Conservation (phyloP, 2,797 vertebrate genomes). For the Sciurus carolinensis region DNA sequence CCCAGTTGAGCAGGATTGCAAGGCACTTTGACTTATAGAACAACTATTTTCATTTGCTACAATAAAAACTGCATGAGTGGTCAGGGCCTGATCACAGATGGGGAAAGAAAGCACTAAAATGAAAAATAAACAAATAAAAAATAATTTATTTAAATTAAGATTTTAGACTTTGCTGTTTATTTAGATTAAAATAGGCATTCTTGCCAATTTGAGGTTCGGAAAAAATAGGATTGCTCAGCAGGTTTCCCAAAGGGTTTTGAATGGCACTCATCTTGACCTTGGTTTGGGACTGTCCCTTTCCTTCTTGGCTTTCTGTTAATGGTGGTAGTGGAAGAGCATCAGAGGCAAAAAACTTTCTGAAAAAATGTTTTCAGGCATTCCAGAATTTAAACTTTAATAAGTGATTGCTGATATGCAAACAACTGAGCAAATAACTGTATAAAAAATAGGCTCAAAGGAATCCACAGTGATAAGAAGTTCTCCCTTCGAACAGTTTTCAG, state of each 20-base stretch:
- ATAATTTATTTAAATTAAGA: neutral
- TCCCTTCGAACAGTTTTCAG: neutral
- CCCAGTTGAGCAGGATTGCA: neutral
- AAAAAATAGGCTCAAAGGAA: neutral
- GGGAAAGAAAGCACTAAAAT: neutral
- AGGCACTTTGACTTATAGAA: neutral
- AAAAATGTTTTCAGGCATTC: neutral
- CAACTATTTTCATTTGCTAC: neutral
- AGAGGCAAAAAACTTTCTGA: neutral
- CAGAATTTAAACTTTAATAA: neutral
- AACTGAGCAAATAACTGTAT: neutral
- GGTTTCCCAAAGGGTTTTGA: neutral
- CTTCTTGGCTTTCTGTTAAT: neutral
- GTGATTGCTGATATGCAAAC: neutral
- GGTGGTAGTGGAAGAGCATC: neutral
- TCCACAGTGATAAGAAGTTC: neutral
- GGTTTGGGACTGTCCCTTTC: neutral
- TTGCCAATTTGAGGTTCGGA: neutral
- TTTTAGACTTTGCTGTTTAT: neutral
- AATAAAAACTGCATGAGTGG: conserved; percentile 71
- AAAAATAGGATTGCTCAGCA: neutral
- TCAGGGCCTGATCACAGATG: neutral
- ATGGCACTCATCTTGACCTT: neutral
- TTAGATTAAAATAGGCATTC: neutral
- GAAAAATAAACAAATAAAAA: neutral